Conservation (phyloP, 2,113 vertebrate species). For the Gnathonemus longibarbis region DNA sequence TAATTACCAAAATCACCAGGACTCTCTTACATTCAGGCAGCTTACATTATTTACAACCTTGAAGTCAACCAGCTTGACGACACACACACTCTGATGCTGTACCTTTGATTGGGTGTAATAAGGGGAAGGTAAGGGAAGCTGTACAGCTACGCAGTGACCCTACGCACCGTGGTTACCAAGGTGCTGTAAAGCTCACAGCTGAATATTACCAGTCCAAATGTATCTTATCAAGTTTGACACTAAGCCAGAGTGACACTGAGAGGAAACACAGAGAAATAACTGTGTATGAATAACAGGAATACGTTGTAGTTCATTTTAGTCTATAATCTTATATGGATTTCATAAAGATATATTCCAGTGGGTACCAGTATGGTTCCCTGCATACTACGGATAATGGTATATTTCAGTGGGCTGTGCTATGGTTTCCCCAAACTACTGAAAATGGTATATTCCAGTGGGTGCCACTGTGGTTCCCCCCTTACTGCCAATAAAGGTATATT, state of each 20-base stretch:
- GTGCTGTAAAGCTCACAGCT: not conserved
- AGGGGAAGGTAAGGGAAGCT: not conserved
- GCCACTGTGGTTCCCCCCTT: not conserved
- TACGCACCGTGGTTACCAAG: not conserved
- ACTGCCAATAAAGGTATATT: not conserved
- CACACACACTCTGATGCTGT: not conserved
- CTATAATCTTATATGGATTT: not conserved
- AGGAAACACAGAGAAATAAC: not conserved
- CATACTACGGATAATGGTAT: not conserved
- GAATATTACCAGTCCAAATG: not conserved
- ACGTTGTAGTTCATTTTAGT: not conserved
- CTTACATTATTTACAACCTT: not conserved
- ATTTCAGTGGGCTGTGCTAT: not conserved
- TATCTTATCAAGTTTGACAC: not conserved
- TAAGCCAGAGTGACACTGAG: not conserved
- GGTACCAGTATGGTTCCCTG: not conserved
- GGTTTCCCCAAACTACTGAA: not conserved
- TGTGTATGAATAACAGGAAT: not conserved
- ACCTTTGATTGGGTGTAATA: not conserved
- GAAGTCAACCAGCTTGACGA: not conserved
- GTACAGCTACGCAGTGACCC: not conserved
- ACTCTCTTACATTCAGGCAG: slow-evolving; percentile 6
- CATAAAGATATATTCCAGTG: not conserved
- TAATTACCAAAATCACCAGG: slow-evolving; percentile 5
- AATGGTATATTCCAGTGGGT: not conserved